Conservation (phyloP, 2,888 invertebrate species). For the Geotrupes spiniger region DNA sequence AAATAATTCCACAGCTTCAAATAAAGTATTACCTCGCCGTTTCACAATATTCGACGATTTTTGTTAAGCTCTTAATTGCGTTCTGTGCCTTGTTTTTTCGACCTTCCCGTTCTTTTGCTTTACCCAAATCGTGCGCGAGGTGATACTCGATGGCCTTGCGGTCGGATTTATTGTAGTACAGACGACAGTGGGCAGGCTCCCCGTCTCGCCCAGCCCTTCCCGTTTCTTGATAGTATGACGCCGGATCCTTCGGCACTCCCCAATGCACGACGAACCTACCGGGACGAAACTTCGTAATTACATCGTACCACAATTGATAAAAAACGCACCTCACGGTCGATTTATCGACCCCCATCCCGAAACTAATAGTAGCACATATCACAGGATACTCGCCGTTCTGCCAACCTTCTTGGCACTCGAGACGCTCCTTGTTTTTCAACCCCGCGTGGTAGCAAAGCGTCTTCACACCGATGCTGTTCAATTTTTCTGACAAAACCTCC, state of each 20-base stretch:
- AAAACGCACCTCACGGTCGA: constrained; percentile 71
- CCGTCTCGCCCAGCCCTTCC: constrained; percentile 97
- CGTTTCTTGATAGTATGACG: constrained; percentile 95
- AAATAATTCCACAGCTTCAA: constrained; percentile 34
- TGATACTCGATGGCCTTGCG: constrained; percentile 80
- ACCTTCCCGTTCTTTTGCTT: constrained; percentile 49
- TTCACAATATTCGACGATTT: constrained; percentile 85
- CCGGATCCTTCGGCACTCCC: constrained; percentile 92
- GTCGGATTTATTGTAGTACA: constrained; percentile 85
- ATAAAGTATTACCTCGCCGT: constrained; percentile 61
- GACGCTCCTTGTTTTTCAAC: constrained; percentile 69
- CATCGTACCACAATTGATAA: not conserved
- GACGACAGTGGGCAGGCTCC: constrained; percentile 79
- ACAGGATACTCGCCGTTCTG: constrained; percentile 83
- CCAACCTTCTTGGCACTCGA: constrained; percentile 87
- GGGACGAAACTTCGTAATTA: not conserved
- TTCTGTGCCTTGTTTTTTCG: constrained; percentile 60
- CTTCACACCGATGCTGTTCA: constrained; percentile 71
- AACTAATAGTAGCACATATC: constrained; percentile 95
- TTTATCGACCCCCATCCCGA: constrained; percentile 99
- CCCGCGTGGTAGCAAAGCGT: constrained; percentile 90
- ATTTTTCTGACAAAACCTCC: constrained; percentile 73
- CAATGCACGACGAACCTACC: constrained; percentile 92
- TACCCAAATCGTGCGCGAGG: constrained; percentile 67
- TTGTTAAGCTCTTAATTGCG: constrained; percentile 74